Percentiles rank a stretch among this genome's conserved stretches.
These are phyloP conservation scores for Oscheius sp. DNA, from an alignment of 2,888 invertebrate genomes.

Conservation along the genomic window DNA sequence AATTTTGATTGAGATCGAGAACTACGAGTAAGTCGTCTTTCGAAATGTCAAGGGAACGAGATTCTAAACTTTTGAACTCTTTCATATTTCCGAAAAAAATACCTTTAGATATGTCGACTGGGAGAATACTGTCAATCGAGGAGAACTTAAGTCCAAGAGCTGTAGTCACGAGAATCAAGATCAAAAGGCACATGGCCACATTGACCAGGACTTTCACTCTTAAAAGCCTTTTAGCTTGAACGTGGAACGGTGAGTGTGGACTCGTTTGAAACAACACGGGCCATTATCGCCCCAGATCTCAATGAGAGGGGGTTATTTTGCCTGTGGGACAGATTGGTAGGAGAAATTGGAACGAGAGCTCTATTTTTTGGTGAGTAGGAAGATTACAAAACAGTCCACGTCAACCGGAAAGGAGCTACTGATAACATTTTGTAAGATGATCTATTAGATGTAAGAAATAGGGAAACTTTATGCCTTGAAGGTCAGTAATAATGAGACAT, in stretches of 20 bases:
- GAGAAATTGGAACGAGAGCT: too few relatives aligned
- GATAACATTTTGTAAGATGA: too few relatives aligned
- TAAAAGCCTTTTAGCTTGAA: too few relatives aligned
- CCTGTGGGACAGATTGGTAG: too few relatives aligned
- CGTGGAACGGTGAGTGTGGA: background rate
- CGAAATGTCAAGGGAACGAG: slow-evolving; percentile 1
- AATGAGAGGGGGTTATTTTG: slow-evolving; percentile 8
- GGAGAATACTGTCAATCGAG: background rate
- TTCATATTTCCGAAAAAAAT: background rate
- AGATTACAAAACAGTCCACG: too few relatives aligned
- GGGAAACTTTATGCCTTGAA: too few relatives aligned
- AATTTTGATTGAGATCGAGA: slow-evolving; percentile 1
- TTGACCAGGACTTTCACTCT: slow-evolving; percentile 4
- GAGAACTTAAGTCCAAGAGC: slow-evolving; percentile 1
- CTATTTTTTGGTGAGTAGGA: too few relatives aligned
- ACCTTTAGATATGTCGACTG: slow-evolving; percentile 14
- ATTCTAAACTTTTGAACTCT: slow-evolving; percentile 8
- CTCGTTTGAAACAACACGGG: slow-evolving; percentile 23
- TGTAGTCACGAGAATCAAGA: background rate
- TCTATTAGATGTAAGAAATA: too few relatives aligned
- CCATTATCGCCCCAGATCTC: slow-evolving; percentile 31
- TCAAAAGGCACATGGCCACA: slow-evolving; percentile 7
- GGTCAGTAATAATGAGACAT: too few relatives aligned
- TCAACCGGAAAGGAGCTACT: too few relatives aligned
- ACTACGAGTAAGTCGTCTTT: slow-evolving; percentile 14